Conservation (phyloP, 2,797 vertebrate species). For the Anisognathus igniventris region DNA sequence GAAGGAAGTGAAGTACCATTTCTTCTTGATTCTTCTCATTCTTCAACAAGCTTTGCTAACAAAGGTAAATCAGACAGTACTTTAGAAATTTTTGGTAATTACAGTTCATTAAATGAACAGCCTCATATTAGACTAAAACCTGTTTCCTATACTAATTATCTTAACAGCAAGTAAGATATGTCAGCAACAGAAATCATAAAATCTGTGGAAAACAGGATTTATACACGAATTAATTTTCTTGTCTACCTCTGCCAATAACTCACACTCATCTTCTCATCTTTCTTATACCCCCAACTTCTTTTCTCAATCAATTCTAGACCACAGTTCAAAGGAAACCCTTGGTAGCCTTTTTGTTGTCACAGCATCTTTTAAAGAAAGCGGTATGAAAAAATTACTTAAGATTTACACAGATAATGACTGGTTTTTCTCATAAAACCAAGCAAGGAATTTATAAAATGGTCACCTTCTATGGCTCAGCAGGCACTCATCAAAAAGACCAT, state of each 20-base stretch:
- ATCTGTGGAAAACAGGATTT: background rate
- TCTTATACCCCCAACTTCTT: background rate
- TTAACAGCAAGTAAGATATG: background rate
- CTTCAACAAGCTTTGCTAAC: constrained; percentile 85
- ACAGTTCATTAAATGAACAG: background rate
- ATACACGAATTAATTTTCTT: background rate
- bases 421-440: background rate
- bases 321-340: background rate
- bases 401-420: background rate
- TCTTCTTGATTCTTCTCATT: constrained; percentile 85
- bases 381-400: background rate
- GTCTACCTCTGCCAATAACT: background rate
- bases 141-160: background rate
- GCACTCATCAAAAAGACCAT: background rate
- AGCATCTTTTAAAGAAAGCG: background rate
- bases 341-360: background rate
- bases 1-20: constrained; percentile 82
- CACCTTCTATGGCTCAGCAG: background rate
- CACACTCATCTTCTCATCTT: background rate
- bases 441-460: background rate
- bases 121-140: background rate
- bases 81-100: constrained; percentile 32
- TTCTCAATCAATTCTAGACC: background rate
- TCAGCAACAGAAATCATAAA: background rate
- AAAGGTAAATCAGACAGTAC: constrained; percentile 55